phyloP scores from a whole-genome alignment of 2,113 vertebrate genomes.

The Melanerpes formicivorus region DNA sequence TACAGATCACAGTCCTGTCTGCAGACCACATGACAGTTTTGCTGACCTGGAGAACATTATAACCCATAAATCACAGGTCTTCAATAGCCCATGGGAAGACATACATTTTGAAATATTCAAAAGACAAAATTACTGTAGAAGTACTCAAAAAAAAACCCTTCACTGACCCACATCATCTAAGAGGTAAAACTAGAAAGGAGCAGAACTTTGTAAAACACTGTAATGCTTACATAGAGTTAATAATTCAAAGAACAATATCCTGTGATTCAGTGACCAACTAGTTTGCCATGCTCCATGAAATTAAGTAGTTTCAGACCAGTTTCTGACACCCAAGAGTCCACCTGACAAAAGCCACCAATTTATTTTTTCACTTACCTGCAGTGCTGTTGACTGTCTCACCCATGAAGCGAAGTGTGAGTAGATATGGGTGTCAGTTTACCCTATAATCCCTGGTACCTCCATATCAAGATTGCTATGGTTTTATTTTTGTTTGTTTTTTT shows the following conservation, averaged over 20 bases:
- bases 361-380: slow-evolving; percentile 18
- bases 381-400: not conserved
- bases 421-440: not conserved
- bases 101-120: slow-evolving; percentile 4
- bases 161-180: not conserved
- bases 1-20: slow-evolving; percentile 33
- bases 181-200: not conserved
- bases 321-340: not conserved
- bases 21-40: not conserved
- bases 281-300: slow-evolving; percentile 8
- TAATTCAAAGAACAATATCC: slow-evolving; percentile 6
- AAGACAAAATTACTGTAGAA: not conserved
- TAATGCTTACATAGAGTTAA: not conserved
- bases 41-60: slow-evolving; percentile 23
- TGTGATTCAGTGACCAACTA: slow-evolving; percentile 13
- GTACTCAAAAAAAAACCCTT: not conserved
- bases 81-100: not conserved
- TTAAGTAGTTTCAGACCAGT: not conserved
- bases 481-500: not conserved
- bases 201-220: not conserved
- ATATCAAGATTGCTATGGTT: not conserved
- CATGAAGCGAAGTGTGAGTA: not conserved
- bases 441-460: not conserved
- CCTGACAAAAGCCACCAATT: not conserved
- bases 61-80: slow-evolving; percentile 5